These are phyloP conservation scores for Microctonus aethiopoides DNA, from an alignment of 2,888 invertebrate genomes.

Conservation along the genomic window DNA sequence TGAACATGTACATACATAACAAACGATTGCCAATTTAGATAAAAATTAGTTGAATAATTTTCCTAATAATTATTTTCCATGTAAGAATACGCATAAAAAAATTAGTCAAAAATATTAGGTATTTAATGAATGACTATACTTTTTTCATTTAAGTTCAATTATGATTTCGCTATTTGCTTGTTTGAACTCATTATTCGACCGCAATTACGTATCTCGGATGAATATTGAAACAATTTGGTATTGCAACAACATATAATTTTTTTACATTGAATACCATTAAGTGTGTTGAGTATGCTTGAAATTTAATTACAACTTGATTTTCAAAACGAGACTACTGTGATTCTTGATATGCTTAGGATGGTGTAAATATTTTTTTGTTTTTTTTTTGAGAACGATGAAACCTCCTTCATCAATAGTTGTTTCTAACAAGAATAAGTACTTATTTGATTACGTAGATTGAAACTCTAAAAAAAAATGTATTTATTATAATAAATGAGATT, in stretches of 20 bases:
- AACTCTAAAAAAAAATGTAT: no score
- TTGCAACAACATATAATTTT: background rate
- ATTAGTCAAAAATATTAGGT: background rate
- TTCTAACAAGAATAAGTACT: background rate
- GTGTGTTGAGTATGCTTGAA: no score
- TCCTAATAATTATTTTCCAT: background rate
- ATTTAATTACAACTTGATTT: no score
- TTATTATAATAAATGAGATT: background rate
- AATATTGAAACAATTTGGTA: background rate
- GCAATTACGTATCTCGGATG: background rate
- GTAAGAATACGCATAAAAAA: background rate
- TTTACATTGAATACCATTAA: background rate
- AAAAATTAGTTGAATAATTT: background rate
- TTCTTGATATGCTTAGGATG: background rate
- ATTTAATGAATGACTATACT: background rate
- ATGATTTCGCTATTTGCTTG: background rate
- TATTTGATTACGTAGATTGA: no score
- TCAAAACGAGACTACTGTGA: no score
- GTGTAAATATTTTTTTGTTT: no score
- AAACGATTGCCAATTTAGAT: constrained; percentile 2
- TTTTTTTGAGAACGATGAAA: no score
- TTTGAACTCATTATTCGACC: background rate
- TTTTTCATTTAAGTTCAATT: background rate
- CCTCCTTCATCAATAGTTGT: background rate
- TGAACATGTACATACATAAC: background rate